Evolutionary conservation across 2,888 invertebrate species (phyloP), one percentile per base, ranked within the genome.

Genomic region (Nowickia ferox): DNA sequence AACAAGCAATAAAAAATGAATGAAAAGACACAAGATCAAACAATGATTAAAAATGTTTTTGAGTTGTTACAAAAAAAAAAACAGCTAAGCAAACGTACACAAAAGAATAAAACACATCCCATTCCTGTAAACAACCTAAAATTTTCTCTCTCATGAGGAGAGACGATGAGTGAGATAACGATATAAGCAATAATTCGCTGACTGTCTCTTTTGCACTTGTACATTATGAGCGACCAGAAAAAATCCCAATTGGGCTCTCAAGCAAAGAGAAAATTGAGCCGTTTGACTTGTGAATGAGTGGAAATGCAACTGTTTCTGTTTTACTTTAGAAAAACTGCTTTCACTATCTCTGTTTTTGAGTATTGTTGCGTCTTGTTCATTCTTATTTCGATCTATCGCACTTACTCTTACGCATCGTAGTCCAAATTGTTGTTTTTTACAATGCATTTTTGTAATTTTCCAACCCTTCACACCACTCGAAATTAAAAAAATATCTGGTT

Each of bases 311-410:
- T 13, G 11, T 71, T 44, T 48, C 65, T 17, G 17, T 59, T 77
- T 6, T 1, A 61, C 75, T 17, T 17, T 9, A 13, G 11, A 2
- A 4, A 53, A 11, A 1, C 0, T 1, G 1, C 19, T 46, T 8
- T 1, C 10, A 19, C 78, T 80, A 40, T 84, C 79, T 86, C 85
- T 87, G 40, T 77, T 51, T 65, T 81, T 84, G 46, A 30, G 59
- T 11, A 9, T 30, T 74, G 8, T 59, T 46, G 8, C 11, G 9
- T 40, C 17, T 22, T 15, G 13, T 48, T 55, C 30, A 59, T 55
- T 53, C 59, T 48, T 63, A 17, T 53, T 63, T 44, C 19, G 10
- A 57, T 53, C n/a, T 66, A 22, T 65, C 66, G 19, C 74, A 71
- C 44, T 83, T 48, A 57, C 55, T 65, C 79, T 46, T n/a, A 11